These are phyloP conservation scores for Parelbella ahira DNA, from an alignment of 2,888 invertebrate species.

Conservation along the genomic window DNA sequence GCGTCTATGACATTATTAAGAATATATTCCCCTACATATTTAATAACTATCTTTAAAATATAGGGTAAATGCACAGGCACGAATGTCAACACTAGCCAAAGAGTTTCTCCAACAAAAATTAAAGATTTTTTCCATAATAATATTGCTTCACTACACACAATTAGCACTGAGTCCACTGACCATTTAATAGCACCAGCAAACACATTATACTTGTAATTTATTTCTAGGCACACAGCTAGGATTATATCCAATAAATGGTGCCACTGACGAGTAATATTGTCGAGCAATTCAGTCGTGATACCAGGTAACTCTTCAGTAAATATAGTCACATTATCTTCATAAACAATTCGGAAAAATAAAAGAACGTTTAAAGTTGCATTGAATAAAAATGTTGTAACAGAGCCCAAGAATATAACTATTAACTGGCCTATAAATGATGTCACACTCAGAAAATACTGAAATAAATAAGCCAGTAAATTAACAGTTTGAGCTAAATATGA, in stretches of 20 bases:
- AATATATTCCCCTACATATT: conserved; percentile 39
- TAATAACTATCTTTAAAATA: conserved; percentile 43
- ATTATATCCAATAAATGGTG: conserved; percentile 36
- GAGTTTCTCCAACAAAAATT: conserved; percentile 57
- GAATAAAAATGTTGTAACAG: conserved; percentile 39
- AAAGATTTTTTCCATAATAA: conserved; percentile 47
- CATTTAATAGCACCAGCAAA: conserved; percentile 38
- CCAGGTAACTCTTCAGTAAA: conserved; percentile 65
- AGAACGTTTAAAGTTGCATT: conserved; percentile 41
- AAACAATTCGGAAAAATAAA: conserved; percentile 61
- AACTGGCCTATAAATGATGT: conserved; percentile 60
- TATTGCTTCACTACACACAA: conserved; percentile 49
- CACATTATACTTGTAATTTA: conserved; percentile 37
- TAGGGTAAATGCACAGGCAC: conserved; percentile 63
- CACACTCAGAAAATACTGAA: conserved; percentile 49
- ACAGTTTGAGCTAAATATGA: conserved; percentile 56
- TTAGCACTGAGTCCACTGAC: conserved; percentile 38
- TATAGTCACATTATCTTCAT: conserved; percentile 63
- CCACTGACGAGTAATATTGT: conserved; percentile 29
- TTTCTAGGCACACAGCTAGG: conserved; percentile 37
- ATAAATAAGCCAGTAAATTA: conserved; percentile 46
- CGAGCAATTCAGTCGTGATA: conserved; percentile 27
- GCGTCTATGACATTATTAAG: conserved; percentile 42
- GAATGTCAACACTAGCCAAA: conserved; percentile 66
- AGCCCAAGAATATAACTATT: conserved; percentile 50